Evolutionary conservation across 1,140 invertebrate genomes (phyloP).

Genomic region (Drosophila pseudoananassae): DNA sequence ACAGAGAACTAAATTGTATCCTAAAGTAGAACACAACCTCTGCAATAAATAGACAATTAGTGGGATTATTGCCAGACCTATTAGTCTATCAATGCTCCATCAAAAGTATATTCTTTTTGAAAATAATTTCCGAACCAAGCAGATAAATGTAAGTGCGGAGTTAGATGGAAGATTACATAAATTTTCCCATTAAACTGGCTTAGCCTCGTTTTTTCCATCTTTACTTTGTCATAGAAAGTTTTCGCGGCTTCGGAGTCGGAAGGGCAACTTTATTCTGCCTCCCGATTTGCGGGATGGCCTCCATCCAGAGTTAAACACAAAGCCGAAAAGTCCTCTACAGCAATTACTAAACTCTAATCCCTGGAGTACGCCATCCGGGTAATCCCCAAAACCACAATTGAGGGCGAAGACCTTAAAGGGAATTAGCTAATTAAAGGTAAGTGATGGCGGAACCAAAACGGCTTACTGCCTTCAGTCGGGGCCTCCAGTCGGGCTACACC

Average conservation of each 20-base stretch:
- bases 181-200: constrained; percentile 28
- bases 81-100: constrained; percentile 4
- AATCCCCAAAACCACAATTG: constrained; percentile 41
- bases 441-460: constrained; percentile 41
- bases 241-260: constrained; percentile 8
- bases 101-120: constrained; percentile 20
- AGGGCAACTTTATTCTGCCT: constrained; percentile 28
- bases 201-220: constrained; percentile 2
- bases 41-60: neutral
- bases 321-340: constrained; percentile 37
- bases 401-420: constrained; percentile 26
- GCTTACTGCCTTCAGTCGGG: constrained; percentile 21
- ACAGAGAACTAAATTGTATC: neutral
- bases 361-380: constrained; percentile 23
- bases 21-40: too few species aligned
- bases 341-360: constrained; percentile 50
- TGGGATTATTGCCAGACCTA: neutral
- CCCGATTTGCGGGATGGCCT: neutral
- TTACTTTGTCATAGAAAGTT: constrained; percentile 11
- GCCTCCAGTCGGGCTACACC: constrained; percentile 4
- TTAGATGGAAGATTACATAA: constrained; percentile 31
- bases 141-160: constrained; percentile 35
- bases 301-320: neutral
- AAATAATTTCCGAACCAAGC: constrained; percentile 22
- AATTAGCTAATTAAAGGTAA: constrained; percentile 54